Evolutionary conservation across 2,888 invertebrate species (phyloP).

Genomic region (Rapana venosa): DNA sequence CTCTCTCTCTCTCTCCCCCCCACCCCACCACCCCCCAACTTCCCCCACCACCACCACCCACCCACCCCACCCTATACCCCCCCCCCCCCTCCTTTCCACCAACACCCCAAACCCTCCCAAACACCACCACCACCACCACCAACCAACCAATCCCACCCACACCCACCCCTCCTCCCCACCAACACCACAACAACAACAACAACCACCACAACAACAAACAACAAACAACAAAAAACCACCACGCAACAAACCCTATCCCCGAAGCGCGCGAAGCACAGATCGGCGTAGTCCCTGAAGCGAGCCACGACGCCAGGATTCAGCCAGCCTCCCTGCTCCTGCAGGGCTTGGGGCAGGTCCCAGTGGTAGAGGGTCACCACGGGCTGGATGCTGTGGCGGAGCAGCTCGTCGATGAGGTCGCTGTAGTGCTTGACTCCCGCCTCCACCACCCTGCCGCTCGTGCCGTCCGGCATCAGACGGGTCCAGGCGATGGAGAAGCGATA

Average conservation of each 20-base stretch:
- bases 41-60: too few species aligned
- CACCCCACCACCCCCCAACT: too few species aligned
- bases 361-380: slow-evolving; percentile 82
- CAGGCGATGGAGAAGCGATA: slow-evolving; percentile 83
- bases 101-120: too few species aligned
- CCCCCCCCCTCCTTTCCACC: too few species aligned
- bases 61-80: too few species aligned
- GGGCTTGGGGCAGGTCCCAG: slow-evolving; percentile 78
- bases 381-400: slow-evolving; percentile 82
- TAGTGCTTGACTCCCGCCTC: slow-evolving; percentile 87
- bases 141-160: too few species aligned
- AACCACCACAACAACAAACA: too few species aligned
- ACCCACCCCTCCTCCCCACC: too few species aligned
- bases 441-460: slow-evolving; percentile 80
- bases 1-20: not conserved
- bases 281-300: slow-evolving; percentile 75
- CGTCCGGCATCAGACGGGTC: slow-evolving; percentile 87
- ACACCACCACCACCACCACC: too few species aligned
- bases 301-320: slow-evolving; percentile 60
- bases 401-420: slow-evolving; percentile 85
- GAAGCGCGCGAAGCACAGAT: slow-evolving; percentile 72
- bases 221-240: not conserved
- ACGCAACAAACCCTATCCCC: slow-evolving; percentile 72
- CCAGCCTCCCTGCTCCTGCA: slow-evolving; percentile 79
- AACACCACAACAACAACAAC: too few species aligned